Evolutionary conservation across 2,113 vertebrate species (phyloP).

Genomic region (Alethe castanea): DNA sequence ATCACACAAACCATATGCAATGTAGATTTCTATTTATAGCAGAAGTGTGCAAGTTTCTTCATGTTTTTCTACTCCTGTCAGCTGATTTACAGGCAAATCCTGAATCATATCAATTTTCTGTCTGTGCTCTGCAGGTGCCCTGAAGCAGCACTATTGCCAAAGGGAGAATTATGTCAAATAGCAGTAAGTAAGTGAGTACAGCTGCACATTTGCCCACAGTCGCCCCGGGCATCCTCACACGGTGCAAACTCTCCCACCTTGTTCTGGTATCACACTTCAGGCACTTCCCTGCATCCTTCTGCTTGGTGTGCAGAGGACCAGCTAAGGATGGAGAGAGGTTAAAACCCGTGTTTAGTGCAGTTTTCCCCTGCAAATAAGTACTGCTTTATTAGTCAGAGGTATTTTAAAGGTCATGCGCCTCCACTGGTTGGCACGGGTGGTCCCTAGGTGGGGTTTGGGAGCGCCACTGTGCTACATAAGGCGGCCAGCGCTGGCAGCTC

Average conservation of each 20-base stretch:
- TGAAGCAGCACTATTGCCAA: neutral
- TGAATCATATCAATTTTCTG: neutral
- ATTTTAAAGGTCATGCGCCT: neutral
- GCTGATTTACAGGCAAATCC: neutral
- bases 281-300: neutral
- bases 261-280: neutral
- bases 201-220: neutral
- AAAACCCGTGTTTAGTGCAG: neutral
- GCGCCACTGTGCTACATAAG: neutral
- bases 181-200: neutral
- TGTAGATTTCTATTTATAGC: neutral
- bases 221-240: accelerated
- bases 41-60: neutral
- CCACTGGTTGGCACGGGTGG: neutral
- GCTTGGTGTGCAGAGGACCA: neutral
- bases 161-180: neutral
- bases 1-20: neutral
- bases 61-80: neutral
- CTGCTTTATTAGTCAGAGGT: neutral
- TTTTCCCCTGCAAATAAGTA: neutral
- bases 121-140: neutral
- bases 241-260: neutral
- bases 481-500: neutral
- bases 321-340: neutral
- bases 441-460: neutral